phyloP scores from a whole-genome alignment of 2,113 vertebrate species.

The Misgurnus anguillicaudatus region DNA sequence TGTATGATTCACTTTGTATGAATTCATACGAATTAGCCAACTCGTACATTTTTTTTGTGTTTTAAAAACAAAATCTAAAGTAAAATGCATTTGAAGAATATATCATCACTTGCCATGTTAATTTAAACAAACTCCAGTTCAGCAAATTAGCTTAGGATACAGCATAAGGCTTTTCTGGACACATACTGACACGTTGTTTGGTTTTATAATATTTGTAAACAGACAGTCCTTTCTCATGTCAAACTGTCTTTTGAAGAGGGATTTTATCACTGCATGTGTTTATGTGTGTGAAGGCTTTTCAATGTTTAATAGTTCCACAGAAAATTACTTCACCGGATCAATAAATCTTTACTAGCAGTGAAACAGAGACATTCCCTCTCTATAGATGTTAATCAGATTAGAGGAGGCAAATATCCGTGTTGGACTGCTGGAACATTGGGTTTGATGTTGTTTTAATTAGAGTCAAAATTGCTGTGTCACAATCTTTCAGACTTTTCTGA shows the following conservation, averaged over 20 bases:
- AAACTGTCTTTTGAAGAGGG: not conserved
- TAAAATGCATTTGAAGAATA: too few species aligned
- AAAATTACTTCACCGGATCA: constrained; percentile 62
- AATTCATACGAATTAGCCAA: too few species aligned
- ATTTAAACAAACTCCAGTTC: too few species aligned
- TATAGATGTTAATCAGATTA: constrained; percentile 4
- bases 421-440: not conserved
- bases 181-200: not conserved
- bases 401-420: not conserved
- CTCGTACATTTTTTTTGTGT: too few species aligned
- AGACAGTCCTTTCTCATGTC: not conserved
- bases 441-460: not conserved
- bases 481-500: too few species aligned
- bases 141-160: too few species aligned
- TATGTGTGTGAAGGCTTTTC: constrained; percentile 41
- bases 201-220: not conserved
- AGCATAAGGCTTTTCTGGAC: not conserved
- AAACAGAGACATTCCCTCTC: constrained; percentile 20
- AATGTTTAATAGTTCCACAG: constrained; percentile 56
- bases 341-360: constrained; percentile 57
- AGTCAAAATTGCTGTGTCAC: not conserved
- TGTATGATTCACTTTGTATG: too few species aligned
- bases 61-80: too few species aligned
- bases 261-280: not conserved
- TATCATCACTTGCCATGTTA: too few species aligned